These are phyloP conservation scores for Hydractinia symbiolongicarpus DNA, from an alignment of 30 jellyfish, hydroid and myxozoan species.

Conservation along the genomic window DNA sequence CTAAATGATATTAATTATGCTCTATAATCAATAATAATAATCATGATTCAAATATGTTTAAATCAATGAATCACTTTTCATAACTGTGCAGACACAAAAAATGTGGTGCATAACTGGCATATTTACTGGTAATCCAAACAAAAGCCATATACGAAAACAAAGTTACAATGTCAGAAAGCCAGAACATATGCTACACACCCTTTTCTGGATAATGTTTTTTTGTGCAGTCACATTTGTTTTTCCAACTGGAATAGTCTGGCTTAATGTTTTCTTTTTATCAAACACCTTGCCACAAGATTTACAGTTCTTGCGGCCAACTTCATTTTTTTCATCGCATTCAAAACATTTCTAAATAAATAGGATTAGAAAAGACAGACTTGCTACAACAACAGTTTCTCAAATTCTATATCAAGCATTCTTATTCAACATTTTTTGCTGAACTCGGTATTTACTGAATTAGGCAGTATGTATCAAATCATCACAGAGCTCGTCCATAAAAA, in stretches of 20 bases:
- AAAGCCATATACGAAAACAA: too few species aligned
- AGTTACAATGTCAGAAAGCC: too few species aligned
- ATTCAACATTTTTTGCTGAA: too few species aligned
- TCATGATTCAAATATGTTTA: too few species aligned
- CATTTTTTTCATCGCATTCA: conserved; percentile 2
- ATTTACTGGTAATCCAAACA: too few species aligned
- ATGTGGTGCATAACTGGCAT: too few species aligned
- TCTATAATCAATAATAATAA: too few species aligned
- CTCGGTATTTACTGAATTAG: too few species aligned
- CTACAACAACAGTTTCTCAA: neutral
- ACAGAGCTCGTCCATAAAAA: neutral
- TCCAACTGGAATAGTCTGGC: neutral
- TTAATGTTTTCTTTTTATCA: neutral
- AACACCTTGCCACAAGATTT: neutral
- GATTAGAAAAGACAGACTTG: neutral
- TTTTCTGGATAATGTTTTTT: neutral
- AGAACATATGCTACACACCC: neutral
- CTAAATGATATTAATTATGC: neutral
- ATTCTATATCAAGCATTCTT: neutral
- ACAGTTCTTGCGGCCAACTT: conserved; percentile 7
- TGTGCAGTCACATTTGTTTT: conserved; percentile 6
- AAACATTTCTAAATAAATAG: neutral
- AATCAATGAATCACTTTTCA: too few species aligned
- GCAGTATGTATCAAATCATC: too few species aligned
- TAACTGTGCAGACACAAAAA: too few species aligned